Base-by-base conservation (phyloP, 1,140 invertebrate genomes). In the Monochamus saltuarius region DNA sequence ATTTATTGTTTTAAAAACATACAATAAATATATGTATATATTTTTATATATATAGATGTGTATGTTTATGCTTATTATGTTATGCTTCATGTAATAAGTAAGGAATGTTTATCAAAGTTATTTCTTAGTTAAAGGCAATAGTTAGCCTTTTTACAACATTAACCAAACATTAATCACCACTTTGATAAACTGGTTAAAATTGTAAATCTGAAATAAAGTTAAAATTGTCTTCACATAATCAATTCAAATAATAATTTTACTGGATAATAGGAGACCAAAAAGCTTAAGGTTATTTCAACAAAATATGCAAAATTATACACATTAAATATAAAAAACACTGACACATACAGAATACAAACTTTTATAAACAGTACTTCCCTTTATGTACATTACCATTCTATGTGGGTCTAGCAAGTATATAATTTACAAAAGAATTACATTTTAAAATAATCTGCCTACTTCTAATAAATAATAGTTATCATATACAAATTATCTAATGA, bases 1-100 rank as follows among this genome's bases (percentile, higher is more conserved):
- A 58, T 62, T 62, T 62, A 62, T 62, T 62, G 54, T 62, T 45
- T 56, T 37, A 29, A 62, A 62, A 62, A 62, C 54, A 62, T 62
- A 62, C 61, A 62, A 62, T 57, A 62, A 62, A 62, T 51, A 57
- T 45, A 62, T 42, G 43, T 62, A 43, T 34, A 58, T 58, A 38
- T 51, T 45, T 50, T 29, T 46, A 53, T 42, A 49, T 58, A 34
- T 29, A 49, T 36, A 17, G 36, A 39, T 29, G 47, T 13, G 47
- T 46, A 57, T 57, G 56, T 57, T 57, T 57, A 46, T 57, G 42
- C 34, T 50, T 36, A 49, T 45, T 47, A 57, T 42, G 39, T 11
- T 57, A 46, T 39, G 13, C 38, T 56, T 29, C 22, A 29, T 29
- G 22, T 29, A 29, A 29, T 29, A 29, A 40, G 52, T 29, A 55